phyloP scores from a whole-genome alignment of 2,888 invertebrate genomes.

The Pilophorus perplexus region DNA sequence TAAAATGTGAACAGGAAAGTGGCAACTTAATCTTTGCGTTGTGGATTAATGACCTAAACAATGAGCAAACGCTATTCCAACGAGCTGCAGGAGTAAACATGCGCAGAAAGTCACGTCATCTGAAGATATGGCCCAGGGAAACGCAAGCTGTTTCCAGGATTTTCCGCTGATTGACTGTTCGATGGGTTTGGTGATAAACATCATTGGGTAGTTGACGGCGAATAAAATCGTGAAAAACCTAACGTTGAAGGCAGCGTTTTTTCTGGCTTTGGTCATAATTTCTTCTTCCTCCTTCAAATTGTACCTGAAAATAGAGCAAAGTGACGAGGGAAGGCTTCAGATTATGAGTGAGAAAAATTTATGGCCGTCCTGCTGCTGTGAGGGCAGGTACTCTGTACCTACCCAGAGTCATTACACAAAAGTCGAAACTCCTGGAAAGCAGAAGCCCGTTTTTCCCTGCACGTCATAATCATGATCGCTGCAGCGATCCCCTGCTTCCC shows the following conservation, averaged over 20 bases:
- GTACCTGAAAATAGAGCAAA: slow-evolving; percentile 1
- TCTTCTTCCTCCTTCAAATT: slow-evolving; percentile 2
- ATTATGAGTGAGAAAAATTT: not conserved
- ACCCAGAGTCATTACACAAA: no score
- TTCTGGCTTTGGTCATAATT: not conserved
- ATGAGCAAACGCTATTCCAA: slow-evolving; percentile 11
- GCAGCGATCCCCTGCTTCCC: no score
- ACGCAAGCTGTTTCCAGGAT: slow-evolving; percentile 22
- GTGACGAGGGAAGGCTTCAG: not conserved
- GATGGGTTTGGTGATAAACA: slow-evolving; percentile 5
- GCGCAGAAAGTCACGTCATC: not conserved
- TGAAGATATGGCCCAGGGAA: slow-evolving; percentile 5
- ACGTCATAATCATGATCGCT: no score
- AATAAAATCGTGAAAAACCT: not conserved
- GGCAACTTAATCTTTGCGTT: not conserved
- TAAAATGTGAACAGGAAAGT: not conserved
- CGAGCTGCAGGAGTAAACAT: not conserved
- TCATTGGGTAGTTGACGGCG: slow-evolving; percentile 1
- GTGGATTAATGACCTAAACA: not conserved
- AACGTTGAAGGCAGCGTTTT: not conserved
- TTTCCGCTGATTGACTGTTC: slow-evolving; percentile 1
- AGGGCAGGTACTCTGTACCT: no score
- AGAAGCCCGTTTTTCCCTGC: no score
- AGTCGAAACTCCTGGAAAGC: no score
- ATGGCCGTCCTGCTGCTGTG: no score